Evolutionary conservation across 1,140 invertebrate genomes (phyloP).

Genomic region (Chironomus striatipennis): DNA sequence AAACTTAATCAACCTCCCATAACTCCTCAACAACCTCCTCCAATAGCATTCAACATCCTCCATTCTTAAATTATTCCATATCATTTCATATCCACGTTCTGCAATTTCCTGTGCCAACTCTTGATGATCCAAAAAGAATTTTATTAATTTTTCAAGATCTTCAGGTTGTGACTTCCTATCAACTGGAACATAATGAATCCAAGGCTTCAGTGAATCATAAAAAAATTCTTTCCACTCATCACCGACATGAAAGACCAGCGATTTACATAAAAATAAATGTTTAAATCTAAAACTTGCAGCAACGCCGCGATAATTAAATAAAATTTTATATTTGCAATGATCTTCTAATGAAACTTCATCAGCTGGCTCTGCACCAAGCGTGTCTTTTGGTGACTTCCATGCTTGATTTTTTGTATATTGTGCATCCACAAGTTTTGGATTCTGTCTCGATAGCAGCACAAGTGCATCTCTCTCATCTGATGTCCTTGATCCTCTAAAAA

Average conservation of each 20-base stretch:
- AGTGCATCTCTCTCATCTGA: constrained; percentile 82
- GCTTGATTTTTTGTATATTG: constrained; percentile 97
- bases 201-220: constrained; percentile 82
- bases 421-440: constrained; percentile 77
- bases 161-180: constrained; percentile 55
- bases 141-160: constrained; percentile 59
- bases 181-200: constrained; percentile 93
- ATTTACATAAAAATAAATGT: constrained; percentile 89
- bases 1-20: constrained; percentile 69
- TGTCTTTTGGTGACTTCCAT: constrained; percentile 90
- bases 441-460: constrained; percentile 71
- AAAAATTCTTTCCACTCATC: constrained; percentile 96
- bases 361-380: constrained; percentile 71
- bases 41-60: constrained; percentile 82
- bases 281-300: constrained; percentile 96
- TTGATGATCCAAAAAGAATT: constrained; percentile 74
- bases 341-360: constrained; percentile 81
- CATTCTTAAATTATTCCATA: constrained; percentile 76
- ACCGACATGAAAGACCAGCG: constrained; percentile 92
- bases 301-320: constrained; percentile 94
- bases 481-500: constrained; percentile 91
- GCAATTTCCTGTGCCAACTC: constrained; percentile 69
- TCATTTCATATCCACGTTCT: constrained; percentile 67
- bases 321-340: constrained; percentile 89
- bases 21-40: constrained; percentile 68